phyloP scores from a whole-genome alignment of 2,797 vertebrate species.

The Alca torda region DNA sequence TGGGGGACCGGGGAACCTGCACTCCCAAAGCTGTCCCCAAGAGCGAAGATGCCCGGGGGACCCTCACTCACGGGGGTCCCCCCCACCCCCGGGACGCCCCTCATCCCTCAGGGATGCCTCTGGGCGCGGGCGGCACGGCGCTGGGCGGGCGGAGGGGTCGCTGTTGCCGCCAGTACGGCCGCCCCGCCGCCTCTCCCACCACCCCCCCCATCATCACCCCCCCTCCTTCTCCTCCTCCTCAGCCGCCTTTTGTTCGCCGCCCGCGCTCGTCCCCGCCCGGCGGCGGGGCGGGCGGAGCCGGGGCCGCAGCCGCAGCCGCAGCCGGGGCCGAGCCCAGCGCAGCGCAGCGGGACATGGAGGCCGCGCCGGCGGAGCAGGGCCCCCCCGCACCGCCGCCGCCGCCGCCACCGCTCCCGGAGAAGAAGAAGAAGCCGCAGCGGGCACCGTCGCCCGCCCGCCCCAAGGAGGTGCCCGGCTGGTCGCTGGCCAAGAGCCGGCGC shows the following conservation, averaged over 20 bases:
- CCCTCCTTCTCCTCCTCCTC: slow-evolving; percentile 25
- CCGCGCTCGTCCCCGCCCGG: slow-evolving; percentile 75
- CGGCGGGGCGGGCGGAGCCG: slow-evolving; percentile 58
- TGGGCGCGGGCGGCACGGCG: neutral
- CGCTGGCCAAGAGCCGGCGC: slow-evolving; percentile 87
- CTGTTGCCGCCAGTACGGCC: slow-evolving; percentile 53
- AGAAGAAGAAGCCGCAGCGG: slow-evolving; percentile 89
- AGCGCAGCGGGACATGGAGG: neutral
- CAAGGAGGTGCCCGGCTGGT: slow-evolving; percentile 91
- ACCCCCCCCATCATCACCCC: neutral
- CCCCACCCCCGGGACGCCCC: neutral
- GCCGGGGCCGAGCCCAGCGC: neutral
- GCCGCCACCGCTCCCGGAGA: slow-evolving; percentile 50
- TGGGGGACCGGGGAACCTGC: too few relatives aligned
- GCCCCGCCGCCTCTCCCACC: neutral
- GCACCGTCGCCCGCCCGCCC: slow-evolving; percentile 93
- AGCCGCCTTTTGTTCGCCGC: slow-evolving; percentile 79
- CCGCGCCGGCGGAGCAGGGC: neutral
- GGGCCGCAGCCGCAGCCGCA: neutral
- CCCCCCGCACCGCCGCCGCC: neutral
- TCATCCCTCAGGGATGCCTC: too few relatives aligned
- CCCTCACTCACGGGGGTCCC: too few relatives aligned
- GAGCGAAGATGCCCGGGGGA: neutral
- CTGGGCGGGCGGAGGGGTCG: slow-evolving; percentile 50
- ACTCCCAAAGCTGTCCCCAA: neutral